Evolutionary conservation across 2,888 invertebrate species (phyloP).

Genomic region (Holacanthella duospinosa): DNA sequence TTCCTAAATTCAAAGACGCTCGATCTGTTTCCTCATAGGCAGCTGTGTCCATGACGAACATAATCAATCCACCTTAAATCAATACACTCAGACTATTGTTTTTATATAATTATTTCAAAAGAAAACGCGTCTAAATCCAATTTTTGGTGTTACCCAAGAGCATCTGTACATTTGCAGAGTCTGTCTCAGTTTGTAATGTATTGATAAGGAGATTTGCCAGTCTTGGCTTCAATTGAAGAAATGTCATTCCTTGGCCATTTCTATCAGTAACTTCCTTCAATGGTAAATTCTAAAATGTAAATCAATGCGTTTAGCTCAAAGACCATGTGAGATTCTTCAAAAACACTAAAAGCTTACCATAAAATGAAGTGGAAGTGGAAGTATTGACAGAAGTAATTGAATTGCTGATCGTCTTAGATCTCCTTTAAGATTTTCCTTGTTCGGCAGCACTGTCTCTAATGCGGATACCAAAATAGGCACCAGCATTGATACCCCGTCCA

Average conservation of each 20-base stretch:
- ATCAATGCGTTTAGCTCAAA: slow-evolving; percentile 49
- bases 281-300: slow-evolving; percentile 40
- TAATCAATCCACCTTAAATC: slow-evolving; percentile 56
- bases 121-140: too few relatives aligned
- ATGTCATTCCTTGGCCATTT: slow-evolving; percentile 42
- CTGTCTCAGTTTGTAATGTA: slow-evolving; percentile 71
- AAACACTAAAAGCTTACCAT: slow-evolving; percentile 44
- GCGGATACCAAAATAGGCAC: slow-evolving; percentile 83
- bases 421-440: slow-evolving; percentile 65
- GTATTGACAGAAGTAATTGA: slow-evolving; percentile 76
- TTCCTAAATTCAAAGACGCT: slow-evolving; percentile 41
- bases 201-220: slow-evolving; percentile 70
- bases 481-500: slow-evolving; percentile 83
- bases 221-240: slow-evolving; percentile 60
- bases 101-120: not conserved
- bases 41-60: slow-evolving; percentile 69
- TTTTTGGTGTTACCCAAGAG: slow-evolving; percentile 61
- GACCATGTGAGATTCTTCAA: not conserved
- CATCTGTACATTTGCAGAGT: slow-evolving; percentile 79
- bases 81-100: not conserved
- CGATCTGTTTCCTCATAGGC: slow-evolving; percentile 60
- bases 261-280: slow-evolving; percentile 41
- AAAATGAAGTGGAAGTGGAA: slow-evolving; percentile 88
- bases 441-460: slow-evolving; percentile 78
- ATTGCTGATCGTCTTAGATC: slow-evolving; percentile 84